Percentiles rank a stretch among this genome's conserved stretches.
Conservation (phyloP, 2,797 vertebrate genomes). For the Semaprochilodus insignis region DNA sequence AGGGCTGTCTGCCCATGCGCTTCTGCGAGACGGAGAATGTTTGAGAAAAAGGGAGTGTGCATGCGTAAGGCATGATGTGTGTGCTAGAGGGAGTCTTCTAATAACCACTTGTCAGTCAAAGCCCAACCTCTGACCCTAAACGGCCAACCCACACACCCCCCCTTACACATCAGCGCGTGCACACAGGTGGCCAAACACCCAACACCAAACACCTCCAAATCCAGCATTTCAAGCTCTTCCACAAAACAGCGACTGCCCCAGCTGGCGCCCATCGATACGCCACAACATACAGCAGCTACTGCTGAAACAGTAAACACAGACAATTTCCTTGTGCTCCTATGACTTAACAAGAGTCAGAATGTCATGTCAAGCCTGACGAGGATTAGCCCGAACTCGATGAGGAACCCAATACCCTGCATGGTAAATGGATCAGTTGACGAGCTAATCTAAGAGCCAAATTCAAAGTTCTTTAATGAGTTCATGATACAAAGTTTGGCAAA, state of each 20-base stretch:
- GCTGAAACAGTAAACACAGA: slow-evolving; percentile 14
- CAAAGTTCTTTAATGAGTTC: not conserved
- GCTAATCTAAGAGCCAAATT: slow-evolving; percentile 17
- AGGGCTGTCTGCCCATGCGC: slow-evolving; percentile 24
- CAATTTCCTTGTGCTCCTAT: slow-evolving; percentile 32
- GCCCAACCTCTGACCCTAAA: slow-evolving; percentile 42
- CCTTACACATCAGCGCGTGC: not conserved
- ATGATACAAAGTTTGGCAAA: slow-evolving; percentile 3
- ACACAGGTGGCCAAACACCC: slow-evolving; percentile 36
- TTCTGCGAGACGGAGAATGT: slow-evolving; percentile 27
- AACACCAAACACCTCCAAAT: not conserved
- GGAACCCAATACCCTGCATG: slow-evolving; percentile 16
- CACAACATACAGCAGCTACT: slow-evolving; percentile 11
- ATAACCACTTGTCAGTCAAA: slow-evolving; percentile 54
- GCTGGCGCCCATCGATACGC: slow-evolving; percentile 8
- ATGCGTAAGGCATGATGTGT: slow-evolving; percentile 33
- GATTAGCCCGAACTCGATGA: slow-evolving; percentile 19
- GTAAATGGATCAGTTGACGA: not conserved
- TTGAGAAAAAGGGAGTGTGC: slow-evolving; percentile 20
- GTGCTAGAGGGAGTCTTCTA: slow-evolving; percentile 35
- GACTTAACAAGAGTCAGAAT: slow-evolving; percentile 23
- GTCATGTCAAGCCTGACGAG: not conserved
- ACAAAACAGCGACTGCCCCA: not conserved
- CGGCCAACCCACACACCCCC: slow-evolving; percentile 5
- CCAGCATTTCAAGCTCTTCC: slow-evolving; percentile 6